Evolutionary conservation across 1,140 invertebrate genomes (phyloP).

Genomic region (Agrilus planipennis): DNA sequence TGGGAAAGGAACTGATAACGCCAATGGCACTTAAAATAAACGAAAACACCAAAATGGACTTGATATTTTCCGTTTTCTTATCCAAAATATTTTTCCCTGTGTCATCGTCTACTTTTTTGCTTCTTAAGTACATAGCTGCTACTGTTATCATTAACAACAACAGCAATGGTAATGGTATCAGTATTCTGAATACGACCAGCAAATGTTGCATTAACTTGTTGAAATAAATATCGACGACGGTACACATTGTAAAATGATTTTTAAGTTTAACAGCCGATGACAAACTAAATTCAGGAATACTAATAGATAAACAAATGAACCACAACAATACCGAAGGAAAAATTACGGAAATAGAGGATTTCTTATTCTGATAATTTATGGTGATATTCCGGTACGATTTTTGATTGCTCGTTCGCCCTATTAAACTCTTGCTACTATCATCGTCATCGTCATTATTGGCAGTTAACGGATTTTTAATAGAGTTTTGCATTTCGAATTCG

Average conservation of each 20-base stretch:
- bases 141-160: conserved; percentile 20
- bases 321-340: conserved; percentile 40
- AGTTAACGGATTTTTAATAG: conserved; percentile 31
- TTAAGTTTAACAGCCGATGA: conserved; percentile 22
- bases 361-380: conserved; percentile 35
- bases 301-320: conserved; percentile 40
- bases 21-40: conserved; percentile 19
- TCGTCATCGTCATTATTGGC: conserved; percentile 24
- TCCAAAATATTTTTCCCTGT: conserved; percentile 18
- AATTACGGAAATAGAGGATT: conserved; percentile 34
- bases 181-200: conserved; percentile 21
- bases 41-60: conserved; percentile 21
- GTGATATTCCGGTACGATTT: conserved; percentile 35
- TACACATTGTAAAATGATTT: conserved; percentile 20
- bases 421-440: conserved; percentile 38
- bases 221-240: conserved; percentile 22
- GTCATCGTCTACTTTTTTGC: conserved; percentile 15
- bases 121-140: conserved; percentile 17
- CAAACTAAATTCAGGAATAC: conserved; percentile 39
- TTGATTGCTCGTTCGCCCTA: conserved; percentile 28
- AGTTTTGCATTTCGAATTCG: conserved; percentile 26
- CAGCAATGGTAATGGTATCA: conserved; percentile 21
- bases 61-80: conserved; percentile 21
- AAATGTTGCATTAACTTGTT: conserved; percentile 21
- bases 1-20: conserved; percentile 23